A percentile compares a stretch with the other conserved stretches of the same genome.
Evolutionary conservation across 2,888 invertebrate species (phyloP).

Genomic region (Parelbella ahira): DNA sequence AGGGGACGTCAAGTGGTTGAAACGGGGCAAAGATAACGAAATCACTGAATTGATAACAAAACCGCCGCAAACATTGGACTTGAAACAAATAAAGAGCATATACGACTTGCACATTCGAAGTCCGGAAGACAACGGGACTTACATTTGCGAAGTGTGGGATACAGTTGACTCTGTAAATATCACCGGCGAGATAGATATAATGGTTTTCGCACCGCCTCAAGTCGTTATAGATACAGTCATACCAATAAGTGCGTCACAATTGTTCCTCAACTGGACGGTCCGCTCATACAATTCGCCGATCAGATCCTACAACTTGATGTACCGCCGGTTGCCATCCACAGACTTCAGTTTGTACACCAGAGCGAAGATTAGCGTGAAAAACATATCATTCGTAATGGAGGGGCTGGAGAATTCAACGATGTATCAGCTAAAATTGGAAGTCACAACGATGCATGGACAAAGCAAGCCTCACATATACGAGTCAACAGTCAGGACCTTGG

Average conservation of each 20-base stretch:
- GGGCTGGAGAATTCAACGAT: constrained; percentile 83
- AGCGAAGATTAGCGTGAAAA: constrained; percentile 80
- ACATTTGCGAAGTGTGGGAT: constrained; percentile 58
- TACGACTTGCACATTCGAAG: constrained; percentile 68
- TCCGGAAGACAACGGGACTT: constrained; percentile 85
- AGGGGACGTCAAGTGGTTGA: constrained; percentile 57
- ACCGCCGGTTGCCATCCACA: constrained; percentile 51
- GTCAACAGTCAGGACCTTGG: constrained; percentile 79
- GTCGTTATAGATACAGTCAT: constrained; percentile 86
- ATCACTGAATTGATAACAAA: constrained; percentile 32
- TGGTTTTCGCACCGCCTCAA: constrained; percentile 85
- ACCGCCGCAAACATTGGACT: constrained; percentile 28
- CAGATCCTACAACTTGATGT: constrained; percentile 79
- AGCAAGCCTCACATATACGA: constrained; percentile 76
- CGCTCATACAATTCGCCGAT: constrained; percentile 87
- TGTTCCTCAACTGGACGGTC: constrained; percentile 92
- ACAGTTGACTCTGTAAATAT: constrained; percentile 52
- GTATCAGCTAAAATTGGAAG: constrained; percentile 84
- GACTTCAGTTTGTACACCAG: constrained; percentile 64
- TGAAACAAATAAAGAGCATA: constrained; percentile 81
- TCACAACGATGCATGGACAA: constrained; percentile 83
- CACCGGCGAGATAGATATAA: constrained; percentile 68
- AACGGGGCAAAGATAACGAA: constrained; percentile 39
- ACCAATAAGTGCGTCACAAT: constrained; percentile 86
- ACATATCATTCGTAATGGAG: constrained; percentile 85